A percentile compares a stretch with the other conserved stretches of the same genome.
phyloP scores from a whole-genome alignment of 2,888 invertebrate species.

The Heliconius hortense region DNA sequence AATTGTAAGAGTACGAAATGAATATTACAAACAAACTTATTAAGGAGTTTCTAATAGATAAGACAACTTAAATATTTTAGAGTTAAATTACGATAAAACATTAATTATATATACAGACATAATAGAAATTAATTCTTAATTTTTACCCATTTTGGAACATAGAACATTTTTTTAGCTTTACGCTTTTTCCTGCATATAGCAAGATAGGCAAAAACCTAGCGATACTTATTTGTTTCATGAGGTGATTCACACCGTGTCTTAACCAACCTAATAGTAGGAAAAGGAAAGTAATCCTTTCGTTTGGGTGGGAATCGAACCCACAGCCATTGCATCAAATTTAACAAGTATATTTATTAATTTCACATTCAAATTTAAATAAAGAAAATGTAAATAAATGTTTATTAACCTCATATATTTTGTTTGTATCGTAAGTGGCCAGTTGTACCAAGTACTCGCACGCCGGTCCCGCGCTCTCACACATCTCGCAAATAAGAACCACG shows the following conservation, averaged over 20 bases:
- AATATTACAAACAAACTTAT: too few relatives aligned
- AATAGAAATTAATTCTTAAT: too few relatives aligned
- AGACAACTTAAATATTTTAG: too few relatives aligned
- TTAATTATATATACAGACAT: too few relatives aligned
- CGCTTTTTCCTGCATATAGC: background rate
- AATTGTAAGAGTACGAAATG: too few relatives aligned
- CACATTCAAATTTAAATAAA: background rate
- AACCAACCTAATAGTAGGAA: background rate
- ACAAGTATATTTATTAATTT: too few relatives aligned
- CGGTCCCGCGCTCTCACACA: constrained; percentile 79
- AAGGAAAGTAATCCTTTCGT: background rate
- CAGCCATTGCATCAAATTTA: background rate
- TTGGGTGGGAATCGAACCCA: background rate
- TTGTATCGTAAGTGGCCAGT: constrained; percentile 73
- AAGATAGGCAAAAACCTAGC: background rate
- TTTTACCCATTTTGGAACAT: too few relatives aligned
- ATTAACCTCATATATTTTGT: constrained; percentile 76
- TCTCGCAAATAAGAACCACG: constrained; percentile 85
- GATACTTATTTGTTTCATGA: too few relatives aligned
- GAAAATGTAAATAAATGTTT: too few relatives aligned
- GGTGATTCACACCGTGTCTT: background rate
- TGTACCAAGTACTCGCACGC: constrained; percentile 78
- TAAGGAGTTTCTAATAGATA: too few relatives aligned
- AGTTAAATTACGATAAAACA: too few relatives aligned
- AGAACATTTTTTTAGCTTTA: background rate